Conservation (phyloP, 2,797 vertebrate species). For the Buphagus erythrorhynchus region DNA sequence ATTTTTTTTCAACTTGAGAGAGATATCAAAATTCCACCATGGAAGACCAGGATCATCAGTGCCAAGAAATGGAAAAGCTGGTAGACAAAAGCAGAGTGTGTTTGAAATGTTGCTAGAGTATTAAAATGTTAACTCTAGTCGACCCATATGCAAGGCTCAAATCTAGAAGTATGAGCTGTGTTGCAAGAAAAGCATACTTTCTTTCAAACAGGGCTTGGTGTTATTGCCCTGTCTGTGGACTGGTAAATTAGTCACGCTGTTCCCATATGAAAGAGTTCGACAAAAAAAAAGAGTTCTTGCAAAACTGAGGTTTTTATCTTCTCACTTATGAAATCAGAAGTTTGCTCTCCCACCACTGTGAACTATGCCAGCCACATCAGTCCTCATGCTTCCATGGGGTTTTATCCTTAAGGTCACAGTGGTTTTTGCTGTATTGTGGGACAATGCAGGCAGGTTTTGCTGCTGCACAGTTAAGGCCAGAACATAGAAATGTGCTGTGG, state of each 20-base stretch:
- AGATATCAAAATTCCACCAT: background rate
- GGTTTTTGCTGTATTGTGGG: background rate
- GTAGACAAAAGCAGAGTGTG: background rate
- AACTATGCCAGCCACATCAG: background rate
- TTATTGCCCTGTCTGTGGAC: background rate
- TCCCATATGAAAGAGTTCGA: background rate
- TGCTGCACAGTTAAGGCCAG: background rate
- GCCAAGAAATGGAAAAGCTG: background rate
- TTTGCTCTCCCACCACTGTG: background rate
- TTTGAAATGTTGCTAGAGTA: background rate
- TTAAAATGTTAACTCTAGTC: background rate
- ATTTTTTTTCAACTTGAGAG: slow-evolving; percentile 11
- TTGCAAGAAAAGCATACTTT: background rate
- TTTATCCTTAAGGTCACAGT: background rate
- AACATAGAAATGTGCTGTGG: background rate
- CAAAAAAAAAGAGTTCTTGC: background rate
- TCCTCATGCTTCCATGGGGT: background rate
- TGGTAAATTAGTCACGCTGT: background rate
- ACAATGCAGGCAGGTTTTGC: background rate
- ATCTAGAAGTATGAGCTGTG: background rate
- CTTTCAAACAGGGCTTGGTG: fast-evolving
- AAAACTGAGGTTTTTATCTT: background rate
- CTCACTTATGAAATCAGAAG: background rate
- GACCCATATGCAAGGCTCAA: background rate
- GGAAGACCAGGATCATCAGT: background rate